phyloP scores from a whole-genome alignment of 2,888 invertebrate genomes.

The Teleiodes luculella region DNA sequence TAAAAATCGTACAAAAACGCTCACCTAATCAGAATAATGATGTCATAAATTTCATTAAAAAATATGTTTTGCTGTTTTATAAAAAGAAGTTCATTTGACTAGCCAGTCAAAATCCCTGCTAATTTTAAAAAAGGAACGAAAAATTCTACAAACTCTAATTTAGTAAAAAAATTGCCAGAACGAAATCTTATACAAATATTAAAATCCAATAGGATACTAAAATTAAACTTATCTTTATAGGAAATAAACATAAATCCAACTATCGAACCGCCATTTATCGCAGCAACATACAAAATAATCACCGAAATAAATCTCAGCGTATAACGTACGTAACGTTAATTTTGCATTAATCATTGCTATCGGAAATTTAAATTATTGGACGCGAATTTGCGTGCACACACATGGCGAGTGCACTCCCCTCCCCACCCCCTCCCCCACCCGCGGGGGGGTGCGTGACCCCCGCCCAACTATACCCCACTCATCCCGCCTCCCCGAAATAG shows the following conservation, averaged over 20 bases:
- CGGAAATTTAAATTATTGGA: constrained; percentile 76
- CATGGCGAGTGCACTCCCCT: constrained; percentile 59
- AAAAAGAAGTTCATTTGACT: no score
- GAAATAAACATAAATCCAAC: not conserved
- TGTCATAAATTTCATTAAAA: no score
- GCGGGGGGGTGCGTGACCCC: constrained; percentile 40
- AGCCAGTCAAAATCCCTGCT: no score
- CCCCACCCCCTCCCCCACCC: constrained; percentile 23
- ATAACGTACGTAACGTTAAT: constrained; percentile 14
- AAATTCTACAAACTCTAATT: no score
- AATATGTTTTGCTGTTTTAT: no score
- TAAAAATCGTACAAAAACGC: no score
- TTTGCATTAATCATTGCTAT: constrained; percentile 38
- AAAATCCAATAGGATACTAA: not conserved
- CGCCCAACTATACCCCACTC: constrained; percentile 55
- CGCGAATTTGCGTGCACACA: constrained; percentile 73
- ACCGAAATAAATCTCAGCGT: constrained; percentile 12
- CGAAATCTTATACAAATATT: no score
- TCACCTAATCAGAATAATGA: no score
- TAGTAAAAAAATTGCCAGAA: no score
- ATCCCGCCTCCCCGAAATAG: constrained; percentile 66
- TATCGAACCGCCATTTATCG: not conserved
- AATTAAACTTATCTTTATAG: not conserved
- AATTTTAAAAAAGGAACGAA: no score
- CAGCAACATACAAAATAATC: constrained; percentile 5